Conservation (phyloP, 2,888 invertebrate species). For the Ligdia adustata region DNA sequence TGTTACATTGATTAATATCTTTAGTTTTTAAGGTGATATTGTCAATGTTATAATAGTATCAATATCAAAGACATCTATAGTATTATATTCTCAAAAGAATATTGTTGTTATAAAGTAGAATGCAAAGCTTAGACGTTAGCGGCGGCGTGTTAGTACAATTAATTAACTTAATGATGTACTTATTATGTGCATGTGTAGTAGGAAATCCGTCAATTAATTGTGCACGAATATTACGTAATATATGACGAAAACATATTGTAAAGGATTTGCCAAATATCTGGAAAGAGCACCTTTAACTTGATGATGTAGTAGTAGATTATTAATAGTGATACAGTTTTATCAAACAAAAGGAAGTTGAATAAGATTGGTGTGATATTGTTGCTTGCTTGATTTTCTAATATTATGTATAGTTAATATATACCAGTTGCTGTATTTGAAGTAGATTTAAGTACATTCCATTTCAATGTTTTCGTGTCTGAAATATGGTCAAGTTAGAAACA, state of each 20-base stretch:
- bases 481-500: no score
- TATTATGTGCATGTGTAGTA: conserved; percentile 52
- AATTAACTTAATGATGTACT: conserved; percentile 47
- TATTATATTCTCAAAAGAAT: conserved; percentile 59
- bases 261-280: conserved; percentile 15
- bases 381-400: conserved; percentile 27
- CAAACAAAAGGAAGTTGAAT: not conserved
- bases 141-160: conserved; percentile 58
- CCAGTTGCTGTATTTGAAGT: conserved; percentile 28
- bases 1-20: conserved; percentile 53
- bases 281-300: not conserved
- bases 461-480: conserved; percentile 50
- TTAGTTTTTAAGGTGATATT: conserved; percentile 64
- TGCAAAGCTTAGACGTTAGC: conserved; percentile 51
- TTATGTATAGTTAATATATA: conserved; percentile 21
- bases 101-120: conserved; percentile 60
- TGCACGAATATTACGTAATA: conserved; percentile 34
- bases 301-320: no score
- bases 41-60: conserved; percentile 57
- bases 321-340: no score
- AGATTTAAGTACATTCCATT: conserved; percentile 62
- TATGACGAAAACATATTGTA: conserved; percentile 8
- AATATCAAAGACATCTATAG: conserved; percentile 48
- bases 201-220: conserved; percentile 57
- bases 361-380: conserved; percentile 14